Base-by-base conservation (phyloP, 2,888 invertebrate species). In the Diloba caeruleocephala region DNA sequence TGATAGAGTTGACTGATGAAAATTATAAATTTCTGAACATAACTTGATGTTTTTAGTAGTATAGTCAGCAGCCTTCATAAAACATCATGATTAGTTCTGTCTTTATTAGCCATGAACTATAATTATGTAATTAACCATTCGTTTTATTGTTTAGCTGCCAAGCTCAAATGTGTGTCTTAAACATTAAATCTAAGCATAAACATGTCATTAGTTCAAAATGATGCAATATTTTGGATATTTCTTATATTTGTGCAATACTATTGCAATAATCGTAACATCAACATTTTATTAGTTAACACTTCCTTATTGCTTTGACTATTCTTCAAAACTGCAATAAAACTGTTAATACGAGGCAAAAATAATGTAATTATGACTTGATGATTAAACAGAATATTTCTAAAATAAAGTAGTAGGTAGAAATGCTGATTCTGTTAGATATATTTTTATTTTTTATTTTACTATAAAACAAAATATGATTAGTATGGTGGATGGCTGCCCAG, bases 171-270 rank as follows among this genome's bases (percentile, higher is more conserved):
- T 25, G 19, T 6, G 2, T 19, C 33, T 26, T 15, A n/a, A 28
- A 21, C 12, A 31, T 21, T n/a, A n/a, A n/a, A n/a, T n/a, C n/a
- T n/a, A n/a, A n/a, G n/a, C n/a, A n/a, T n/a, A 17, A 28, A 21
- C 19, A 26, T n/a, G 14, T 17, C 0, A 1, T 33, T 9, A 17
- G 15, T 26, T 17, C 10, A 41, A 14, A 36, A 48, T 57, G 34
- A 38, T 56, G 55, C 39, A 65, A 69, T 32, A 38, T 29, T 28
- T 21, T 6, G 10, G 9, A 25, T 46, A 39, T 54, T 51, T 48
- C 48, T 12, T 13, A 19, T 49, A 31, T 42, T 48, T 68, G 61
- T 46, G 65, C 49, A 68, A 68, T 68, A 29, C 15, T 56, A 28
- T 29, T 38, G 54, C n/a, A n/a, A n/a, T 32, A 64, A 62, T 50